A percentile compares a stretch with the other conserved stretches of the same genome.
These are phyloP conservation scores for Choloepus didactylus DNA, from an alignment of 2,797 vertebrate species.

Conservation along the genomic window DNA sequence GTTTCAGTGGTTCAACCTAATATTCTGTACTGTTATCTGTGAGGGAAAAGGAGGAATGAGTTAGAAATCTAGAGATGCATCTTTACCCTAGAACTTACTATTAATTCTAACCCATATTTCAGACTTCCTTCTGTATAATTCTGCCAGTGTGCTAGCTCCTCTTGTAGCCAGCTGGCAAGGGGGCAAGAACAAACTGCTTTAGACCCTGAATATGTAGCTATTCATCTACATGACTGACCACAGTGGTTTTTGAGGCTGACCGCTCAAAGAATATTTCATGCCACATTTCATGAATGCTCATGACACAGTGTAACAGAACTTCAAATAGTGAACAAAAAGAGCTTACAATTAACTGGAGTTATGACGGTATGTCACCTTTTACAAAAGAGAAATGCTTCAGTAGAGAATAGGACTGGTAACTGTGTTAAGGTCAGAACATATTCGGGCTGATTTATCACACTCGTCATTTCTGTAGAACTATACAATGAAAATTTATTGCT, in stretches of 20 bases:
- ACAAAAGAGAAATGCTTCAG: slow-evolving; percentile 62
- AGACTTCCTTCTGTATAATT: not conserved
- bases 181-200: not conserved
- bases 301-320: slow-evolving; percentile 63
- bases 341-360: slow-evolving; percentile 36
- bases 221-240: not conserved
- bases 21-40: not conserved
- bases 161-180: slow-evolving; percentile 12
- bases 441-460: slow-evolving; percentile 43
- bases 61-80: not conserved
- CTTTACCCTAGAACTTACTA: not conserved
- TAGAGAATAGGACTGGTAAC: slow-evolving; percentile 15
- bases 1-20: not conserved
- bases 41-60: not conserved
- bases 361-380: slow-evolving; percentile 29
- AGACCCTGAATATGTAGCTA: not conserved
- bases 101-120: not conserved
- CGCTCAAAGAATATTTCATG: slow-evolving; percentile 54
- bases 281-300: slow-evolving; percentile 35
- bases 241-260: slow-evolving; percentile 23
- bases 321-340: slow-evolving; percentile 55
- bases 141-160: not conserved
- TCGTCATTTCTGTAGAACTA: slow-evolving; percentile 55
- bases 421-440: slow-evolving; percentile 52
- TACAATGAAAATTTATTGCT: slow-evolving; percentile 65